phyloP scores from a whole-genome alignment of 2,797 vertebrate species.

The Cryptoblepharus egeriae region DNA sequence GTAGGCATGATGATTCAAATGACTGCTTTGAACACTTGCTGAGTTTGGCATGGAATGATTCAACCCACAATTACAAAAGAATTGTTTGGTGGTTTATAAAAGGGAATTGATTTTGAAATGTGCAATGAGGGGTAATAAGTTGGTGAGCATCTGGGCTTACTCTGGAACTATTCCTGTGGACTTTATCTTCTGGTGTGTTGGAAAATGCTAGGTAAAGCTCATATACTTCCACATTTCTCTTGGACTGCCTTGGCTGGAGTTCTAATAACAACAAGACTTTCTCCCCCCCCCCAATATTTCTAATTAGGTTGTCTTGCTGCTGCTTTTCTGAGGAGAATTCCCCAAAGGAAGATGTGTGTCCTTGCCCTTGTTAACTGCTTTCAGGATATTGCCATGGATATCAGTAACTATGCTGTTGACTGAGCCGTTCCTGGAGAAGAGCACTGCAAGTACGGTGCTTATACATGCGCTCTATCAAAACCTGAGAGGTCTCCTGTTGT shows the following conservation, averaged over 20 bases:
- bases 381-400: constrained; percentile 51
- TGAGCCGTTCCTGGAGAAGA: constrained; percentile 24
- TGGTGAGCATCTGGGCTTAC: background rate
- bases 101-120: background rate
- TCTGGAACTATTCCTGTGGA: background rate
- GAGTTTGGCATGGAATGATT: background rate
- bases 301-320: constrained; percentile 57
- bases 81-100: background rate
- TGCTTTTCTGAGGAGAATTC: constrained; percentile 52
- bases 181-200: constrained; percentile 31
- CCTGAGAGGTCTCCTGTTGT: background rate
- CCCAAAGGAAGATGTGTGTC: constrained; percentile 30
- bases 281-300: constrained; percentile 44
- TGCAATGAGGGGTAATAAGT: background rate
- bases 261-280: constrained; percentile 26
- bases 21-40: background rate
- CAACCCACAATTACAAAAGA: background rate
- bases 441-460: constrained; percentile 17
- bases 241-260: constrained; percentile 17
- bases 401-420: constrained; percentile 34
- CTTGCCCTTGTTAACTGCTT: constrained; percentile 46
- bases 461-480: constrained; percentile 18
- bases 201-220: constrained; percentile 35
- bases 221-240: constrained; percentile 36
- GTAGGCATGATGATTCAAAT: background rate